These are phyloP conservation scores for Rattus rattus DNA, from an alignment of 2,113 vertebrate genomes.

Conservation along the genomic window DNA sequence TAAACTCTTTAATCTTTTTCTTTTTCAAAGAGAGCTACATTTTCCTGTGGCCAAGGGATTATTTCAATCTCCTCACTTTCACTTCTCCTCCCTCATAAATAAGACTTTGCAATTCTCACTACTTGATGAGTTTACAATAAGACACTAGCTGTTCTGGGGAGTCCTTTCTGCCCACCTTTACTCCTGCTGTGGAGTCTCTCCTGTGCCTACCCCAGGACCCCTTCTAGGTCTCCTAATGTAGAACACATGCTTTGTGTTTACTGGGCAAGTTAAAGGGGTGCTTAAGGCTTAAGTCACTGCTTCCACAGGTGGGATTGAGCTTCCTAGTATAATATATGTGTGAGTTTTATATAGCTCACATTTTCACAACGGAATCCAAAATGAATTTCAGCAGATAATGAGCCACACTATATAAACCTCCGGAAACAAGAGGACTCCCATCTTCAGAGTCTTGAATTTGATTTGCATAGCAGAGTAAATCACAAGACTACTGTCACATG, in stretches of 20 bases:
- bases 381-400: slow-evolving; percentile 5
- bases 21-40: background rate
- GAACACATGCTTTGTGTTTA: background rate
- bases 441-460: background rate
- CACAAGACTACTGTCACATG: background rate
- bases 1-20: background rate
- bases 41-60: background rate
- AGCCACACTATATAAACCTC: background rate
- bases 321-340: background rate
- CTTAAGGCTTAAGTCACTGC: background rate
- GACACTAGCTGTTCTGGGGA: background rate
- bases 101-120: background rate
- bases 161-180: background rate
- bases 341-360: background rate
- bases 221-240: background rate
- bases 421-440: background rate
- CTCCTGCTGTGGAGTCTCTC: background rate
- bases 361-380: background rate
- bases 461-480: background rate
- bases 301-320: background rate
- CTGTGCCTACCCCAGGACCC: background rate
- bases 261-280: background rate
- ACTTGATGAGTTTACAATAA: background rate
- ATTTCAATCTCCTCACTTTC: background rate
- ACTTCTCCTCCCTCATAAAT: background rate